Evolutionary conservation across 2,888 invertebrate species (phyloP), one percentile per base, ranked within the genome.

Genomic region (Achlya flavicornis): DNA sequence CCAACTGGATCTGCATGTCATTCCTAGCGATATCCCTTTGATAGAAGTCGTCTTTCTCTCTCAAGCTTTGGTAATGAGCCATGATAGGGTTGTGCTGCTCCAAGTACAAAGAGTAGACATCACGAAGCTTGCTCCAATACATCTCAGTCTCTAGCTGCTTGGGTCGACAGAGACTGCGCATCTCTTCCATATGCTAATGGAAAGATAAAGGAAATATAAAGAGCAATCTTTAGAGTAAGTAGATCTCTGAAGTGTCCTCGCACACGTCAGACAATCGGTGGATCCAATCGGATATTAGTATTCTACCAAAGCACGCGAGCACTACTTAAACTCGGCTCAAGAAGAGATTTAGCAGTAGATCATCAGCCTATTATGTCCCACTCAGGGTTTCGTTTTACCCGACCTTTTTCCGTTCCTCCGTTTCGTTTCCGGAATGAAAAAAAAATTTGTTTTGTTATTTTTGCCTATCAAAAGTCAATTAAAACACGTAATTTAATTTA

Each of bases 1-100:
- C 85, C 14, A 85, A 79, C 71, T 90, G 88, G 71, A 92, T 92
- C 64, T 80, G 85, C 16, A 78, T 65, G 62, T 91, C 92, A 53
- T 94, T 92, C 64, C 83, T 86, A 0, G 88, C 87, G 19, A 94
- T 91, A 63, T 95, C 94, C 43, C 94, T 84, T 58, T 94, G 93
- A 74, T 94, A 95, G 70, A 94, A 95, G 62, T 89, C 93, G 78
- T 89, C 94, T 73, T 91, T 95, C 83, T 88, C 94, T 66, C 84
- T 85, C 74, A 87, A 74, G 53, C 81, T 80, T 68, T 85, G 86
- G 72, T 89, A 93, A 68, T 92, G 92, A 3, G 79, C 86, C 87
- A 92, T 91, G 62, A 93, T 92, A 0, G 94, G 93, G 38, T 86
- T 86, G 73, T 93, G 92, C 65, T 87, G 85, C 64, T 91, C 92